Base-by-base conservation (phyloP, 1,140 invertebrate genomes). In the Dendroctonus ponderosae region DNA sequence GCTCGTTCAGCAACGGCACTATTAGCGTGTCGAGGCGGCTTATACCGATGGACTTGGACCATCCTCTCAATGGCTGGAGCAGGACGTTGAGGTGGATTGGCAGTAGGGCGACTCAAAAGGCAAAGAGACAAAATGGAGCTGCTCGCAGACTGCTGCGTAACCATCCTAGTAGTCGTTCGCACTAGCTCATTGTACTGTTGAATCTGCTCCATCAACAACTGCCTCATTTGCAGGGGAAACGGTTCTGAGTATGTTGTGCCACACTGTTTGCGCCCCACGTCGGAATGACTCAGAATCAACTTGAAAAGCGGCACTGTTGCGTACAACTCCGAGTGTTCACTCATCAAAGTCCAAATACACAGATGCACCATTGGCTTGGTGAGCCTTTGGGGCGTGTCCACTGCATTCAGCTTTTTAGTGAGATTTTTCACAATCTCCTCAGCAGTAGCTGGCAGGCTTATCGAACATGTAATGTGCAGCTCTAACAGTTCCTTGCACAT, bases 311-410 rank as follows among this genome's bases (percentile, higher is more conserved):
- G 39, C 15, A 54, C 14, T 54, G 11, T 42, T 7, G 48, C 11
- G 38, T 44, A 62, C 12, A 53, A n/a, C 3, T 14, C 42, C 4
- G 37, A 5, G 44, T 26, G 9, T 53, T 62, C 14, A 62, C n/a
- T 54, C 52, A 54, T 53, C 54, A 26, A 26, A 3, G 26, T 15
- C 26, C 41, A 9, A 43, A 62, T 5, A 9, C 52, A 14, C 39
- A 54, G 44, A 51, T 37, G 53, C 14, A 62, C 61, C 42, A 53
- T 54, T 42, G 15, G 12, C 39, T 44, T 62, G 5, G 59, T 61
- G 3, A 61, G 48, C 11, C 12, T 37, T 51, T 12, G 7, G 8
- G 59, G 59, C 59, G 51, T 51, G 15, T 51, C 48, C 51, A 39
- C 51, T 7, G 39, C 11, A 7, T 7, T 6, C 8, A 61, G 15